Evolutionary conservation across 2,888 invertebrate genomes (phyloP).

Genomic region (Sinhomidia bicolor): DNA sequence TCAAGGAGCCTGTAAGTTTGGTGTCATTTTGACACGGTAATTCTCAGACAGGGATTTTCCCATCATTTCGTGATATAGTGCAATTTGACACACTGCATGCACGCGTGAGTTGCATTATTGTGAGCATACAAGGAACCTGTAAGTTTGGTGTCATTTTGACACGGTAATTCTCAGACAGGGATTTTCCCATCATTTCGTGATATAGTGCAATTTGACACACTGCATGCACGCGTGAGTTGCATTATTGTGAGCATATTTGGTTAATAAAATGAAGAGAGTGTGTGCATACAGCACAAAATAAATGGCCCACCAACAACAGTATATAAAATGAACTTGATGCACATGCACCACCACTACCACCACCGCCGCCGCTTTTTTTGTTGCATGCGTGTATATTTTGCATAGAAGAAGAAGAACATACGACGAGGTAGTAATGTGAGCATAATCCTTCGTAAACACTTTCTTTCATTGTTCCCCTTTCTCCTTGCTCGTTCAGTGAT

Average conservation of each 20-base stretch:
- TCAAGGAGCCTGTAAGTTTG: background rate
- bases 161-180: background rate
- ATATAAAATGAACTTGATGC: background rate
- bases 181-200: background rate
- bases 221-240: background rate
- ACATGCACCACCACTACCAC: background rate
- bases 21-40: background rate
- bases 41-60: background rate
- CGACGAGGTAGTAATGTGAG: constrained; percentile 63
- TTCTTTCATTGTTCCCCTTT: constrained; percentile 37
- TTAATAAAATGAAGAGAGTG: constrained; percentile 13
- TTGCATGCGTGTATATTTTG: background rate
- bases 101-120: too few species aligned
- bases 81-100: constrained; percentile 22
- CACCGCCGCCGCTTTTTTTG: too few species aligned
- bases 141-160: background rate
- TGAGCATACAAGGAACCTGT: too few species aligned
- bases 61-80: background rate
- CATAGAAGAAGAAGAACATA: background rate
- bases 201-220: constrained; percentile 7
- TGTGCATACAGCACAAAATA: background rate
- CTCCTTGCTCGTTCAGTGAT: background rate
- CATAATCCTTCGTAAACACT: constrained; percentile 71
- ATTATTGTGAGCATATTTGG: background rate
- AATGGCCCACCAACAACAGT: background rate